Percentiles rank a stretch among this genome's conserved stretches.
Conservation (phyloP, 2,888 invertebrate species). For the Ornithoptera alexandrae region DNA sequence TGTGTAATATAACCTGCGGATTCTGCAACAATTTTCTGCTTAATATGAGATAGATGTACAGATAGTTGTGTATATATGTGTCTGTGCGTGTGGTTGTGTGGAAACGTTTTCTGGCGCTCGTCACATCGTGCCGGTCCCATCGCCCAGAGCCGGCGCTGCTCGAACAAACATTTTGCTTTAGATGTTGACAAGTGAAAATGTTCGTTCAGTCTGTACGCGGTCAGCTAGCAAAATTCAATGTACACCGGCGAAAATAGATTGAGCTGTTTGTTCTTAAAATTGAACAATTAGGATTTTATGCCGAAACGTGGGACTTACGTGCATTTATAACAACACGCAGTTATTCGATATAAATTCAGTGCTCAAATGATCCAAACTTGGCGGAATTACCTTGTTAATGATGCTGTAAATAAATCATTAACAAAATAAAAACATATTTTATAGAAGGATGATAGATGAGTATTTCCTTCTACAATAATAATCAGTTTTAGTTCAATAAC, state of each 20-base stretch:
- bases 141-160: constrained; percentile 38
- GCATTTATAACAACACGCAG: neutral
- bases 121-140: constrained; percentile 40
- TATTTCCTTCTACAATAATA: neutral
- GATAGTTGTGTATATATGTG: constrained; percentile 12
- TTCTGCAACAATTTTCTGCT: constrained; percentile 2
- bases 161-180: constrained; percentile 40
- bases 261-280: constrained; percentile 21
- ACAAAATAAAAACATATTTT: neutral
- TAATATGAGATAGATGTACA: constrained; percentile 5
- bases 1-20: neutral
- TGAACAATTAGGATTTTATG: constrained; percentile 24
- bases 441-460: neutral
- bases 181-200: constrained; percentile 37
- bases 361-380: neutral
- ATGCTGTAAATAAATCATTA: neutral
- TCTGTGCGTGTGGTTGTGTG: neutral
- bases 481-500: neutral
- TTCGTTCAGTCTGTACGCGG: constrained; percentile 42
- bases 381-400: neutral
- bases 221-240: constrained; percentile 35
- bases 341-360: neutral
- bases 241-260: constrained; percentile 15
- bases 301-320: constrained; percentile 33
- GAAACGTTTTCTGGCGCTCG: constrained; percentile 31